These are phyloP conservation scores for Pollenia griseotomentosa DNA, from an alignment of 2,888 invertebrate genomes.

Conservation along the genomic window DNA sequence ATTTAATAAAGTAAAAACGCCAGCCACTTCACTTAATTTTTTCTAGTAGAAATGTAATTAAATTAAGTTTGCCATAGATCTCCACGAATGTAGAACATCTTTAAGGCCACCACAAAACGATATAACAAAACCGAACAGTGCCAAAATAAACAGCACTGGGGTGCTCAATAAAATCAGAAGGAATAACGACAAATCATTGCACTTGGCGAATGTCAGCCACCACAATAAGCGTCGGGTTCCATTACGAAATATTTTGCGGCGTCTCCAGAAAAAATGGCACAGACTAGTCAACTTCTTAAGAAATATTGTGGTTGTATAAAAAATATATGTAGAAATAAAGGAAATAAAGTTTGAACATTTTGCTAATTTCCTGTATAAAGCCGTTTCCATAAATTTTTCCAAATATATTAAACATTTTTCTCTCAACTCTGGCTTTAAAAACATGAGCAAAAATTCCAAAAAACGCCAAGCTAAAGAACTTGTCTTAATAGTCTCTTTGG, in stretches of 20 bases:
- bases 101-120: conserved; percentile 71
- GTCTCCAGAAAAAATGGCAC: conserved; percentile 69
- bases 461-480: conserved; percentile 35
- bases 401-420: conserved; percentile 32
- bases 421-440: conserved; percentile 10
- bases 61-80: conserved; percentile 25
- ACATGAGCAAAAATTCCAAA: background rate
- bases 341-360: conserved; percentile 35
- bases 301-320: background rate
- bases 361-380: conserved; percentile 46
- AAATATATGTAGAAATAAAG: background rate
- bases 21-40: conserved; percentile 7
- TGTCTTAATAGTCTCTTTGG: background rate
- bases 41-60: conserved; percentile 28
- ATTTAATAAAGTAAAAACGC: conserved; percentile 13
- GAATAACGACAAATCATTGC: conserved; percentile 76
- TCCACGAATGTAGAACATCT: conserved; percentile 45
- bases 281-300: background rate
- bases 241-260: conserved; percentile 75
- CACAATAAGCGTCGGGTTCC: conserved; percentile 77
- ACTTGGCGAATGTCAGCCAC: conserved; percentile 79
- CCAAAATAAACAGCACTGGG: conserved; percentile 77
- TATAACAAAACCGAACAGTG: conserved; percentile 76
- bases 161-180: conserved; percentile 73
- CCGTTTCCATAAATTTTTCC: conserved; percentile 53